Evolutionary conservation across 1,140 invertebrate genomes (phyloP).

Genomic region (Heliconius melpomene): DNA sequence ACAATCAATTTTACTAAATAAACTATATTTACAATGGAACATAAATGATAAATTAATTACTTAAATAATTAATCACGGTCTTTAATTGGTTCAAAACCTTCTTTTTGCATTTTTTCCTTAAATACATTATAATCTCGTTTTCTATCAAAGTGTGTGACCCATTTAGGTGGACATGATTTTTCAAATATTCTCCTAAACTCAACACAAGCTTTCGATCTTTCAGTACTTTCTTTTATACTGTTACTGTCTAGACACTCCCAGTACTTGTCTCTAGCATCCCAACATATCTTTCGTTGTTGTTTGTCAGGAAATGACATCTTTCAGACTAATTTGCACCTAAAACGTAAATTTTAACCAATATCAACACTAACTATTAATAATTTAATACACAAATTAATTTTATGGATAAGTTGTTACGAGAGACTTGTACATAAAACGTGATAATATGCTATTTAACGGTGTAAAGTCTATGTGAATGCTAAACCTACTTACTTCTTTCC

Average conservation of each 20-base stretch:
- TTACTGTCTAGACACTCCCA: constrained; percentile 93
- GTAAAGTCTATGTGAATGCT: not conserved
- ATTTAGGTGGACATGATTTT: constrained; percentile 90
- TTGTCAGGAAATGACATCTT: constrained; percentile 93
- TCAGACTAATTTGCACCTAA: constrained; percentile 39
- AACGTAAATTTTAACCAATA: constrained; percentile 26
- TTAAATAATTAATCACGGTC: constrained; percentile 50
- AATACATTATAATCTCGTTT: constrained; percentile 93
- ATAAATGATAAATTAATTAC: constrained; percentile 44
- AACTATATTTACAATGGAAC: constrained; percentile 67
- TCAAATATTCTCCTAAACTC: constrained; percentile 90
- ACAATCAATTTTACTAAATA: constrained; percentile 68
- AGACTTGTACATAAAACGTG: not conserved
- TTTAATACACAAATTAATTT: not conserved
- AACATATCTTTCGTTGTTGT: constrained; percentile 90
- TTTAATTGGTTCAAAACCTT: constrained; percentile 89
- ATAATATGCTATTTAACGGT: not conserved
- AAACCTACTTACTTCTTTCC: constrained; percentile 24
- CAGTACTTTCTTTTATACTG: constrained; percentile 73
- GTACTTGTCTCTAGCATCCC: constrained; percentile 91
- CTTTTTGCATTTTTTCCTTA: constrained; percentile 92
- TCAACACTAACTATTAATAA: not conserved
- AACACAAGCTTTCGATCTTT: constrained; percentile 83
- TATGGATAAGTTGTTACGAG: not conserved
- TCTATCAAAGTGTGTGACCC: constrained; percentile 97